Percentiles rank a stretch among this genome's conserved stretches.
Conservation (phyloP, 1,140 invertebrate genomes). For the Riptortus pedestris region DNA sequence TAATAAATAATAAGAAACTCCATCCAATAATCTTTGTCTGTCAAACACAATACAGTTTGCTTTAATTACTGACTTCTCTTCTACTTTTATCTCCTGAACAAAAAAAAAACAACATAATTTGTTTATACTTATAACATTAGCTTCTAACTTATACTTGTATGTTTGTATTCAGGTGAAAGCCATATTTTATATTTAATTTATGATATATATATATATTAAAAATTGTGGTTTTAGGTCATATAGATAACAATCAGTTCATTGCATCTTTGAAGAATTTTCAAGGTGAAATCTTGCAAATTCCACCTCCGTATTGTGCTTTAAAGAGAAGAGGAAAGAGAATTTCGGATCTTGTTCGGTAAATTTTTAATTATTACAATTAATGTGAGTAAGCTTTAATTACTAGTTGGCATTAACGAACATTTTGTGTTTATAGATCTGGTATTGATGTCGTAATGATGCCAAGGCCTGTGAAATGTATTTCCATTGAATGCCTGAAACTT, state of each 20-base stretch:
- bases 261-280: slow-evolving; percentile 26
- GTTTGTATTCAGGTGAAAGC: too few species aligned
- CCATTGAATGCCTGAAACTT: slow-evolving; percentile 30
- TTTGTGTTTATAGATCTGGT: slow-evolving; percentile 22
- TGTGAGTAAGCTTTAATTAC: too few species aligned
- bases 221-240: slow-evolving; percentile 2
- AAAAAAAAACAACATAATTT: too few species aligned
- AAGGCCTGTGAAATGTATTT: slow-evolving; percentile 25
- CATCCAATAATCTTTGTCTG: too few species aligned
- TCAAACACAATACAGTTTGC: too few species aligned
- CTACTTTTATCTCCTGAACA: too few species aligned
- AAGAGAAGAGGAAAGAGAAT: slow-evolving; percentile 24
- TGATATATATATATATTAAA: not conserved
- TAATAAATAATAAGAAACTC: too few species aligned
- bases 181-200: too few species aligned
- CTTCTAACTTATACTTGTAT: too few species aligned
- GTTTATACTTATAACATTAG: too few species aligned
- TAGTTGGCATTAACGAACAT: too few species aligned
- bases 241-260: slow-evolving; percentile 5
- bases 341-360: slow-evolving; percentile 12
- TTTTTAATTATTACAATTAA: not conserved
- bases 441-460: slow-evolving; percentile 10
- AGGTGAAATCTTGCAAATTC: slow-evolving; percentile 32
- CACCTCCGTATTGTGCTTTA: slow-evolving; percentile 31
- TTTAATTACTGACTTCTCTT: too few species aligned